Evolutionary conservation across 1,140 invertebrate genomes (phyloP), one percentile per base, ranked within the genome.

Genomic region (Trichonephila clavipes): DNA sequence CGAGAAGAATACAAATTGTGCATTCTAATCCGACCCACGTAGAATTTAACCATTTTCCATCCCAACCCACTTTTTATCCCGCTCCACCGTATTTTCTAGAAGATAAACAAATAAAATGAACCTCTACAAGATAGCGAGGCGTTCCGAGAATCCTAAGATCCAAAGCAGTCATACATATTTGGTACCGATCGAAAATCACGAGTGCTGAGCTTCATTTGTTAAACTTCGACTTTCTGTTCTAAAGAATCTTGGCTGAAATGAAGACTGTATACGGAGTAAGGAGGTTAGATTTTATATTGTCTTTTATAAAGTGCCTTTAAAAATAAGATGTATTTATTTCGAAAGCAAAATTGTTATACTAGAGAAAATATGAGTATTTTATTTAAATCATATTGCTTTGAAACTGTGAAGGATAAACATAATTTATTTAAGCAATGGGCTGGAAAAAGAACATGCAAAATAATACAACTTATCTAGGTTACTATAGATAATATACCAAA

Each of bases 1-100:
- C 6, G 58, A n/a, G 19, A n/a, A 61, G 83, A 86, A 86, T 86
- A 86, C 83, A 86, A 86, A 86, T 86, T 86, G 44, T 59, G 28
- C 21, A 16, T 86, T 86, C 59, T 59, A 61, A 59, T 86, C 83
- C 83, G 18, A 28, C 21, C 83, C 83, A 86, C 83, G 83, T 86
- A 86, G 44, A 16, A 59, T 21, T 51, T 10, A 10, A 34, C 8
- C 19, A 59, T 51, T 59, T 51, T 24, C 19, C 66, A 72, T 24
- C 3, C n/a, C 51, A 51, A 51, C 51, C 10, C 51, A 3, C 10
- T 51, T 51, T 7, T 51, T 10, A 51, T 51, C 34, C 34, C 34
- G 51, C 51, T 7, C 51, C 10, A 12, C 3, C 51, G 51, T 51
- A 51, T 51, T 51, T 51, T 51, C 51, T 51, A 62, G 44, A 86